phyloP scores from a whole-genome alignment of 2,113 vertebrate genomes.

The Martes martes region DNA sequence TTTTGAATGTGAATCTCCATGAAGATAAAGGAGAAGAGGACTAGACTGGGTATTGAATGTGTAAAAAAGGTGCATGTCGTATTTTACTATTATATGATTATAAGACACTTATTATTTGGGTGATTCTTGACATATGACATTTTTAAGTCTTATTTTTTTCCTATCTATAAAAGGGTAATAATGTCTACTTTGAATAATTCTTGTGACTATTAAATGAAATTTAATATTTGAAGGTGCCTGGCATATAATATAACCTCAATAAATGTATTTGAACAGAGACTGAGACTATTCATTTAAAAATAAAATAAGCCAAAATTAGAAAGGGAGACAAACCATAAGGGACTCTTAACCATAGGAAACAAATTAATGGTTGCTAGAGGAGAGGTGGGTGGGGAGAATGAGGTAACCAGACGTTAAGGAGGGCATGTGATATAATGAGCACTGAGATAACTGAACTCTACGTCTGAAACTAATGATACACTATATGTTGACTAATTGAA shows the following conservation, averaged over 20 bases:
- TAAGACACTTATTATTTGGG: not conserved
- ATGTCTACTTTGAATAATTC: not conserved
- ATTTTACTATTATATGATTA: not conserved
- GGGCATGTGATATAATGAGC: not conserved
- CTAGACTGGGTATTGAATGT: not conserved
- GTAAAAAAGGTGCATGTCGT: not conserved
- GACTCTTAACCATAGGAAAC: not conserved
- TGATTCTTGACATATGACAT: not conserved
- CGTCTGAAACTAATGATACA: not conserved
- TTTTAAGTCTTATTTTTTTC: not conserved
- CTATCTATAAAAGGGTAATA: not conserved
- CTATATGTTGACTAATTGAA: not conserved
- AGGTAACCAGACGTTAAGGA: not conserved
- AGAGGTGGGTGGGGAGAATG: not conserved
- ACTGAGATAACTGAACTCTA: not conserved
- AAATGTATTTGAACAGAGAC: not conserved
- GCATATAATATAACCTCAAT: not conserved
- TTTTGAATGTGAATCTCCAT: not conserved
- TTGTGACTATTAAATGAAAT: not conserved
- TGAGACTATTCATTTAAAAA: not conserved
- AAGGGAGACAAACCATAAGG: not conserved
- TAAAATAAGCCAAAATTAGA: not conserved
- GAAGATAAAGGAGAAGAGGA: not conserved
- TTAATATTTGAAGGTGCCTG: not conserved
- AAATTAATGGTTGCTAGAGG: not conserved